These are phyloP conservation scores for Fundulus diaphanus DNA, from an alignment of 2,797 vertebrate genomes.

Conservation along the genomic window DNA sequence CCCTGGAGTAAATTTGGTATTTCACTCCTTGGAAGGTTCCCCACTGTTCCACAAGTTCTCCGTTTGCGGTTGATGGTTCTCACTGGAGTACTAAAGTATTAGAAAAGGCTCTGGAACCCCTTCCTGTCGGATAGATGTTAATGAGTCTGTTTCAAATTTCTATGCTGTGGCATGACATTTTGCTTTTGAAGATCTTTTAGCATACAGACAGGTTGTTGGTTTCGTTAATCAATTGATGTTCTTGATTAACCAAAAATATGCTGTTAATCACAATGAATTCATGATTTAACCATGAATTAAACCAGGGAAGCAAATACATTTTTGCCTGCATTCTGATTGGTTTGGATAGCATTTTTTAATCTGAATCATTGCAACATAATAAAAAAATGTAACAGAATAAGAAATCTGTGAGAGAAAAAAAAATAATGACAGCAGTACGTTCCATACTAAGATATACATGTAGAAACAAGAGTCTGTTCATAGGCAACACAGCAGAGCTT, in stretches of 20 bases:
- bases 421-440: not conserved
- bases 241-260: not conserved
- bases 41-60: no score
- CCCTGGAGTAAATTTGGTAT: no score
- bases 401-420: not conserved
- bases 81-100: no score
- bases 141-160: not conserved
- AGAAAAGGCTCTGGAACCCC: not conserved
- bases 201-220: not conserved
- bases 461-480: slow-evolving; percentile 22
- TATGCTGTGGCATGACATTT: not conserved
- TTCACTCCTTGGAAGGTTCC: no score
- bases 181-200: not conserved
- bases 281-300: not conserved
- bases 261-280: not conserved
- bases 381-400: not conserved
- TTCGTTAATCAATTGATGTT: no score
- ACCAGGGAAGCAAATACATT: not conserved
- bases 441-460: not conserved
- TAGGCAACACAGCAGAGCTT: slow-evolving; percentile 24
- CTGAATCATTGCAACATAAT: not conserved
- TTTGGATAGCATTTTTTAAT: not conserved
- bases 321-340: not conserved
- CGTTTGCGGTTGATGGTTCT: no score
- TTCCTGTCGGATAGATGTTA: not conserved